Base-by-base conservation (phyloP, 2,113 vertebrate species). In the Chauna torquata region DNA sequence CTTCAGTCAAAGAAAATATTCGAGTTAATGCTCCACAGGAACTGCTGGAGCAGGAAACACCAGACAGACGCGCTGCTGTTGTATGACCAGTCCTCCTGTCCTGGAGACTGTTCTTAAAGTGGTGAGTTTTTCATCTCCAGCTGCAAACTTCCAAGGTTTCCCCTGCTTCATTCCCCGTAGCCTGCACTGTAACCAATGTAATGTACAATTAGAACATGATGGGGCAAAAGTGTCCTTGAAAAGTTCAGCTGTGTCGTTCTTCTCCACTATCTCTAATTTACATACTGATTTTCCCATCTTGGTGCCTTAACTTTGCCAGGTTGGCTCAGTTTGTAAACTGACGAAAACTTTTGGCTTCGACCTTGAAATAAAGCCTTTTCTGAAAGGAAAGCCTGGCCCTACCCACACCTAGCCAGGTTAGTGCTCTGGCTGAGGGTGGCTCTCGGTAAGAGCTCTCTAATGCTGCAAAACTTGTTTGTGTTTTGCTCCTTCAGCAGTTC, bases 381-480 rank as follows among this genome's bases (percentile, higher is more conserved):
- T 85, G 54, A 45, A 11, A 27, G 78, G 54, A 10, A 5, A 34
- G 70, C 57, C 36, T 4, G 34, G 66, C 64, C 76, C 88, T 52
- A 2, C 69, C 62, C 34, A 5, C 1, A 1, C 38, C 30, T 2
- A 5, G 28, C 27, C 11, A 25, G 45, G 19, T 72, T 20, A 6
- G 9, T 30, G 42, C 80, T n/a, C 13, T 47, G 80, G 16, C 85
- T 38, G 66, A 45, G 36, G 80, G 76, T 34, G 80, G 79, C 47
- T 75, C 11, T 6, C 1, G 0, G 7, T 6, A 27, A 69, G 18
- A 65, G 59, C 24, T 78, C 54, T n/a, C 38, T 18, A 75, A 64
- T 18, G 59, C 92, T 92, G 96, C 86, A 57, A 9, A 94, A 97
- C 92, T 23, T 12, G 90, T 93, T 86, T 68, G 47, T n/a, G 86